phyloP scores from a whole-genome alignment of 92 coral and sea anemone genomes.

The Pocillopora grandis region DNA sequence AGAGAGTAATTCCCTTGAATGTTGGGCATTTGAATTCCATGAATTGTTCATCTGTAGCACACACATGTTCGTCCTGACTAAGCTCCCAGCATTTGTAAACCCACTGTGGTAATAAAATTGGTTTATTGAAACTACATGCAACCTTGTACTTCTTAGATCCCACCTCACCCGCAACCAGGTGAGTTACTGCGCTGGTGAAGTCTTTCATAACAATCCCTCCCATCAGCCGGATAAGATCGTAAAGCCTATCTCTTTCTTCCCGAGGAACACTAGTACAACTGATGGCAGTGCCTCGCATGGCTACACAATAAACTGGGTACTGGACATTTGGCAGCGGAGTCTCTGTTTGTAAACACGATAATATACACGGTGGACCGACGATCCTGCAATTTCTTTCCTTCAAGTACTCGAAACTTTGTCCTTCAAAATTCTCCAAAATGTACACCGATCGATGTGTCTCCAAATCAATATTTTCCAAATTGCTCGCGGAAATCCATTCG shows the following conservation, averaged over 20 bases:
- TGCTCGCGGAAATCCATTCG: conserved; percentile 62
- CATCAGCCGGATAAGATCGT: conserved; percentile 77
- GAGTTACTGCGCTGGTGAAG: conserved; percentile 88
- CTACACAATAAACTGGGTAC: conserved; percentile 65
- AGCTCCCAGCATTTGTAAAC: conserved; percentile 78
- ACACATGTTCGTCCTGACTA: conserved; percentile 54
- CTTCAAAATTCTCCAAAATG: conserved; percentile 82
- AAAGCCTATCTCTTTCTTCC: conserved; percentile 67
- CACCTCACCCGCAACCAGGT: conserved; percentile 96
- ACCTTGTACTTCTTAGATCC: conserved; percentile 86
- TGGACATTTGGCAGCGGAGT: conserved; percentile 68
- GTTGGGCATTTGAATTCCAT: conserved; percentile 73
- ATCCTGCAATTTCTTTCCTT: conserved; percentile 68
- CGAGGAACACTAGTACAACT: conserved; percentile 83
- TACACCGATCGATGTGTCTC: conserved; percentile 58
- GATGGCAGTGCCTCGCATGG: conserved; percentile 71
- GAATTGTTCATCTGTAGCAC: conserved; percentile 71
- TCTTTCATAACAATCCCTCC: conserved; percentile 74
- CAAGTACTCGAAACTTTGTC: conserved; percentile 76
- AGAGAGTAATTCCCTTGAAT: conserved; percentile 86
- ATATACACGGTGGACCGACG: conserved; percentile 87
- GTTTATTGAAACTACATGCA: conserved; percentile 76
- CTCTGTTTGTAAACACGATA: conserved; percentile 73
- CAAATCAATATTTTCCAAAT: conserved; percentile 54
- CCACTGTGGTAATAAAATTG: conserved; percentile 86